Conservation (phyloP, 2,888 invertebrate genomes). For the Amiota mariae region DNA sequence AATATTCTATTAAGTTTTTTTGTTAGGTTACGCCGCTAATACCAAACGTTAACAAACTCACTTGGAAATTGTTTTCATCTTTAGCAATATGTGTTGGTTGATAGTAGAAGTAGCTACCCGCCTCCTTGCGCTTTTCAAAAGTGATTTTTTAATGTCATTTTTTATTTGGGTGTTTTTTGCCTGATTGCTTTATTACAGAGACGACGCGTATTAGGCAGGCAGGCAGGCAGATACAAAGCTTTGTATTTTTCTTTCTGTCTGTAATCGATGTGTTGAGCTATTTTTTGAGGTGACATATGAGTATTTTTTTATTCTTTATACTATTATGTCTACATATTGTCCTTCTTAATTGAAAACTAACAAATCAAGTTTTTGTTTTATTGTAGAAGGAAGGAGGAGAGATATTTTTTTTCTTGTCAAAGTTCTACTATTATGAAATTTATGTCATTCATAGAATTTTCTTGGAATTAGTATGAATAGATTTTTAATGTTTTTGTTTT, state of each 20-base stretch:
- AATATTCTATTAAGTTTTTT: conserved; percentile 17
- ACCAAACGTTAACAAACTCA: conserved; percentile 27
- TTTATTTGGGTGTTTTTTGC: conserved; percentile 47
- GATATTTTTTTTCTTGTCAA: too few relatives aligned
- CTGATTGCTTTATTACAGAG: conserved; percentile 58
- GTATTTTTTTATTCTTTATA: conserved; percentile 7
- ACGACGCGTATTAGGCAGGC: conserved; percentile 11
- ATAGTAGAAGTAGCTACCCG: conserved; percentile 42
- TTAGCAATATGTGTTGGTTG: conserved; percentile 49
- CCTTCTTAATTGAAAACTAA: conserved; percentile 47
- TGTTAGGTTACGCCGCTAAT: conserved; percentile 19
- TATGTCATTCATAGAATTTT: too few relatives aligned
- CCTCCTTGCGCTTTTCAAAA: neutral
- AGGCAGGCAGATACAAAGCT: conserved; percentile 15
- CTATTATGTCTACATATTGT: conserved; percentile 3
- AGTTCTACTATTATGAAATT: too few relatives aligned
- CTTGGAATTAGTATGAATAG: too few relatives aligned
- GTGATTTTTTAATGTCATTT: neutral
- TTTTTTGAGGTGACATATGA: too few relatives aligned
- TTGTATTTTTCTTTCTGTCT: conserved; percentile 1
- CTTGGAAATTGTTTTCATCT: conserved; percentile 4
- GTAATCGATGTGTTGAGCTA: neutral
- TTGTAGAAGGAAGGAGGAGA: too few relatives aligned
- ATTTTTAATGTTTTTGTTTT: too few relatives aligned
- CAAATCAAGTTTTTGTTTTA: conserved; percentile 6